Conservation (phyloP, 2,888 invertebrate species). For the Galerucella nymphaeae region DNA sequence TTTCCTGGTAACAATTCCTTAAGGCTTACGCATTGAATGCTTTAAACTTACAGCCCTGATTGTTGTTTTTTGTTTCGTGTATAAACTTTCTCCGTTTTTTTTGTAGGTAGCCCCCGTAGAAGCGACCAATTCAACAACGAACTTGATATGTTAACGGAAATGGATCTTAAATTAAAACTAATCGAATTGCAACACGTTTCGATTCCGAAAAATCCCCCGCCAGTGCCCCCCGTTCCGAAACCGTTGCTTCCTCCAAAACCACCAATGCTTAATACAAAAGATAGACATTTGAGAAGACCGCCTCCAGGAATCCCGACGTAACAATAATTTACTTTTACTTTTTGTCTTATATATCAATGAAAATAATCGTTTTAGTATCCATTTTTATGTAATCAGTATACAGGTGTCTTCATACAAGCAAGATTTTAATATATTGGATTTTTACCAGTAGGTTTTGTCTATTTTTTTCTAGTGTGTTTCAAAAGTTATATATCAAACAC, state of each 20-base stretch:
- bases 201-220: constrained; percentile 59
- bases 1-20: too few relatives aligned
- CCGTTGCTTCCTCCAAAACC: constrained; percentile 50
- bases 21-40: too few relatives aligned
- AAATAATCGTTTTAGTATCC: too few relatives aligned
- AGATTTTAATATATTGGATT: too few relatives aligned
- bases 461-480: too few relatives aligned
- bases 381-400: too few relatives aligned
- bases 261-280: constrained; percentile 6
- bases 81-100: neutral
- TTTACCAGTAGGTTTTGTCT: too few relatives aligned
- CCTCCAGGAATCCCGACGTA: constrained; percentile 8
- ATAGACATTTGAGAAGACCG: constrained; percentile 2
- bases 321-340: too few relatives aligned
- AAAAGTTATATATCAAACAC: too few relatives aligned
- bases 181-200: constrained; percentile 60
- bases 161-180: constrained; percentile 60
- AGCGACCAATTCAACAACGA: constrained; percentile 58
- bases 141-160: constrained; percentile 56
- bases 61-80: neutral
- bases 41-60: too few relatives aligned
- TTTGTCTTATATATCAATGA: too few relatives aligned
- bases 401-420: too few relatives aligned
- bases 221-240: constrained; percentile 52
- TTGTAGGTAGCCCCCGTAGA: constrained; percentile 38